Conservation (phyloP, 2,888 invertebrate genomes). For the Silvanus unidentatus region DNA sequence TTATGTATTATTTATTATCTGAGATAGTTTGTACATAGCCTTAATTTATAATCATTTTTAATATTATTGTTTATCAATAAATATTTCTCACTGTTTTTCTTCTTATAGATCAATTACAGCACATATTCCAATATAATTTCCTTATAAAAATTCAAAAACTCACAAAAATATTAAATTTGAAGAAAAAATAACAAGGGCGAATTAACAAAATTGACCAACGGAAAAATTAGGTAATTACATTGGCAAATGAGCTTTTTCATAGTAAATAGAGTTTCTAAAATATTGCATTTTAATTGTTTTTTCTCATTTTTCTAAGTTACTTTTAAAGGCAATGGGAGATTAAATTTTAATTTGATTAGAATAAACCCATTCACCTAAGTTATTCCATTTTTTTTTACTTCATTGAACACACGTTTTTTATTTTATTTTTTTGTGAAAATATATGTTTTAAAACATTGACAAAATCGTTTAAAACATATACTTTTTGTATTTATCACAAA, state of each 20-base stretch:
- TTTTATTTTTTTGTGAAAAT: not conserved
- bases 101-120: conserved; percentile 15
- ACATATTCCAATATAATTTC: conserved; percentile 13
- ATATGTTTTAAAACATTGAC: conserved; percentile 11
- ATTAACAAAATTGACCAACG: not conserved
- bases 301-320: conserved; percentile 10
- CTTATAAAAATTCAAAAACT: not conserved
- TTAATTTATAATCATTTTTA: conserved; percentile 24
- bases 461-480: conserved; percentile 22
- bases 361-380: conserved; percentile 9
- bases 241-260: no score
- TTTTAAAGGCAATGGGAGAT: conserved; percentile 2
- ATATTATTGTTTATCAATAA: conserved; percentile 30
- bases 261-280: conserved; percentile 21
- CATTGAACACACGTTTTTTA: conserved; percentile 5
- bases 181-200: not conserved
- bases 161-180: not conserved
- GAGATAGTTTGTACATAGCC: conserved; percentile 39
- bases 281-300: conserved; percentile 21
- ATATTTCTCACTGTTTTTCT: conserved; percentile 37
- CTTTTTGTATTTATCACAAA: conserved; percentile 30
- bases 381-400: conserved; percentile 1
- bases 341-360: conserved; percentile 7
- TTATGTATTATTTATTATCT: conserved; percentile 31
- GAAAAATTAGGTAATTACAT: no score